Percentiles rank a stretch among this genome's conserved stretches.
phyloP scores from a whole-genome alignment of 2,113 vertebrate genomes.

The Actenoides lindsayi region DNA sequence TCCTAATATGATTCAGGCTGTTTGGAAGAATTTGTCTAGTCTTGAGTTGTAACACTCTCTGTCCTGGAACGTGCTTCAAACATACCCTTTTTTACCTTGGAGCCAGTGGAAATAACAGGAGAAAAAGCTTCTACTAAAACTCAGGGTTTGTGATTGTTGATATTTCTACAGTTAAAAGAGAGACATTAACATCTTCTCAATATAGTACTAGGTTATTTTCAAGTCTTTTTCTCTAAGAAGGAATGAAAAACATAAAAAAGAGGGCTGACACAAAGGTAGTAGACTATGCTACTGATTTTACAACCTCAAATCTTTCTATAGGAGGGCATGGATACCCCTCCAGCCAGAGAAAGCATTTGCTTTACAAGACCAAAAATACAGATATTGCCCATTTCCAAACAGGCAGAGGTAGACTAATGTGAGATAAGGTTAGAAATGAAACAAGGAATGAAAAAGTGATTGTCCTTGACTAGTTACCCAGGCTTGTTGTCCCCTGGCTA shows the following conservation, averaged over 20 bases:
- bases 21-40: not conserved
- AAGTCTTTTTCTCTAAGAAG: not conserved
- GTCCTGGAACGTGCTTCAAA: not conserved
- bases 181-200: not conserved
- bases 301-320: not conserved
- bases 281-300: not conserved
- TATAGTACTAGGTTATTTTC: not conserved
- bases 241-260: not conserved
- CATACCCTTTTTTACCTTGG: not conserved
- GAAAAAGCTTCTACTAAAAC: not conserved
- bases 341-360: not conserved
- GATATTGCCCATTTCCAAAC: not conserved
- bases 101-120: not conserved
- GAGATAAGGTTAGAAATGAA: not conserved
- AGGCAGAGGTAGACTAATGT: not conserved
- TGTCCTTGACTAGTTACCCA: not conserved
- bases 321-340: not conserved
- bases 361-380: not conserved
- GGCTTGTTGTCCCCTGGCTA: not conserved
- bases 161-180: not conserved
- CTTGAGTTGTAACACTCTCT: not conserved
- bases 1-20: not conserved
- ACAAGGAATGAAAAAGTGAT: not conserved
- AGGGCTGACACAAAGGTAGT: not conserved
- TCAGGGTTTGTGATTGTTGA: not conserved